These are phyloP conservation scores for Holcopasites calliopsidis DNA, from an alignment of 1,140 invertebrate genomes.

Conservation along the genomic window DNA sequence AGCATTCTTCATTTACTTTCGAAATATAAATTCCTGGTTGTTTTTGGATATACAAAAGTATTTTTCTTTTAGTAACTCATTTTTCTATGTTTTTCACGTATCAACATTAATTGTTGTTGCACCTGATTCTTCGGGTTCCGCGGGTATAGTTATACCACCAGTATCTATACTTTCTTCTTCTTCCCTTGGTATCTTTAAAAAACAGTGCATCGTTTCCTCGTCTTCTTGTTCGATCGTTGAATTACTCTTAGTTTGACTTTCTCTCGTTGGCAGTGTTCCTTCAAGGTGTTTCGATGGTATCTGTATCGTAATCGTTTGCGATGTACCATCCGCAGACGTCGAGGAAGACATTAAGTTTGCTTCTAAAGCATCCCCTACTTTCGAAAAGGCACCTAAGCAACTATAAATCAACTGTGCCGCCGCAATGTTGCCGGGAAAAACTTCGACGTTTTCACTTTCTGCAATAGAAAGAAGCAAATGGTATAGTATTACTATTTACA, in stretches of 20 bases:
- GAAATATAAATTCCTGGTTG: constrained; percentile 3
- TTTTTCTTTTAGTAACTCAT: constrained; percentile 20
- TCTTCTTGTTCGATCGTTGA: constrained; percentile 74
- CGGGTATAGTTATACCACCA: constrained; percentile 83
- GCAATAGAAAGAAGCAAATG: constrained; percentile 18
- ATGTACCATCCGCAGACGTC: constrained; percentile 76
- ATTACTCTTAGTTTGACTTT: constrained; percentile 58
- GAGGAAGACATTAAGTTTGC: constrained; percentile 78
- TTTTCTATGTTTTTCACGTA: constrained; percentile 53
- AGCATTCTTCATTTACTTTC: constrained; percentile 48
- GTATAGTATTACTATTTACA: neutral
- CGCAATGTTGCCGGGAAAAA: constrained; percentile 79
- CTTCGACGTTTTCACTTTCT: constrained; percentile 72
- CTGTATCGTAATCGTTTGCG: constrained; percentile 79
- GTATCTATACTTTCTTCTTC: constrained; percentile 82
- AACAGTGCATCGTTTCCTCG: constrained; percentile 79
- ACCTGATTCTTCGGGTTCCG: constrained; percentile 70
- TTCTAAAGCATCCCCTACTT: constrained; percentile 73
- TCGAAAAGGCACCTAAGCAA: constrained; percentile 78
- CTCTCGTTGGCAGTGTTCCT: constrained; percentile 66
- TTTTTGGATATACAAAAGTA: constrained; percentile 33
- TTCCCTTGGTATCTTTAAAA: constrained; percentile 77
- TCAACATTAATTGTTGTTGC: constrained; percentile 59
- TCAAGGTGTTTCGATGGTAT: constrained; percentile 76
- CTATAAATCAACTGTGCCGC: constrained; percentile 81